Evolutionary conservation across 2,113 vertebrate genomes (phyloP), one percentile per base, ranked within the genome.

Genomic region (Plecotus auritus): DNA sequence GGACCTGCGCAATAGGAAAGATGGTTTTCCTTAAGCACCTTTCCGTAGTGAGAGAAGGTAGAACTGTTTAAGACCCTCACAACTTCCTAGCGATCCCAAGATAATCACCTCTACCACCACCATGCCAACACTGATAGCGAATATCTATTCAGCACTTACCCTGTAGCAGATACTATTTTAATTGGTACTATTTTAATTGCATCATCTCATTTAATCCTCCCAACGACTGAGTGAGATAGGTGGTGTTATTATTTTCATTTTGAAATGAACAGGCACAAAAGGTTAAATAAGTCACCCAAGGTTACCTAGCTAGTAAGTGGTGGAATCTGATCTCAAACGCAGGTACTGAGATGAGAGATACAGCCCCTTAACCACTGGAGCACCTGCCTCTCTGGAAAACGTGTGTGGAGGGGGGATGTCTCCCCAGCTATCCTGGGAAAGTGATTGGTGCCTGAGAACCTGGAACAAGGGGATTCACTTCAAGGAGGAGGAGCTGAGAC

Each of bases 61-160:
- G 73, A 28, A 54, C 26, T 26, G 49, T 74, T 83, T 32, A 45
- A 70, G 64, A 82, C 32, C 10, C 9, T 51, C 47, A 30, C 40
- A 14, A 9, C 67, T 73, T 37, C 22, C 88, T 23, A 67, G 28
- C 4, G 47, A 70, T 45, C 51, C 47, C 76, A 14, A 72, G 32
- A 30, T 9, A 51, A 69, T 20, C 13, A 64, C 35, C 13, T 88
- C 54, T 66, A 7, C 18, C 51, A 22, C 26, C 4, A 9, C 5
- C n/a, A 56, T 12, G 1, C 42, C 32, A 11, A 37, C 8, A 11
- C 10, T n/a, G 45, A 8, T 0, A 7, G 28, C 30, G 42, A 66
- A n/a, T 22, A 3, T 59, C 26, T 35, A 26, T 0, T 35, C 51
- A 54, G 40, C 17, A 67, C 28, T 6, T 42, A 7, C 12, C 47